Conservation (phyloP, 2,113 vertebrate species). For the Ploceus nigricollis region DNA sequence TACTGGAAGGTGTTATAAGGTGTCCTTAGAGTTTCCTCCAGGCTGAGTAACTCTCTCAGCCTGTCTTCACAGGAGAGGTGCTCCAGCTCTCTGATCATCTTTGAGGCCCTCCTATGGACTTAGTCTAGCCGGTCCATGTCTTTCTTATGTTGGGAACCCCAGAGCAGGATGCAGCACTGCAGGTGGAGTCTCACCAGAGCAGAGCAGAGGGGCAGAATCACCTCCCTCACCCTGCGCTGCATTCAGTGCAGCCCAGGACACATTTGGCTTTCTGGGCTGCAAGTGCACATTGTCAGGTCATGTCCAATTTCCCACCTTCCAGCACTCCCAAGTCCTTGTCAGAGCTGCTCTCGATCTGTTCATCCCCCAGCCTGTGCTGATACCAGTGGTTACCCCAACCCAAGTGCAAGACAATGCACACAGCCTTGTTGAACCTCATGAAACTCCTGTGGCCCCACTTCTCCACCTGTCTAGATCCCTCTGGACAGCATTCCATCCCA, state of each 20-base stretch:
- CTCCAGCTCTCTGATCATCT: neutral
- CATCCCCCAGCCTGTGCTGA: neutral
- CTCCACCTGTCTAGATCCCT: neutral
- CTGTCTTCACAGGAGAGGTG: neutral
- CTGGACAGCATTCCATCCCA: neutral
- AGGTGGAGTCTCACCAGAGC: neutral
- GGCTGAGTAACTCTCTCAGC: neutral
- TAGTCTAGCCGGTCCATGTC: neutral
- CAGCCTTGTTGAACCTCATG: neutral
- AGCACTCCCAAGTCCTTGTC: neutral
- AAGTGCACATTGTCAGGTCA: neutral
- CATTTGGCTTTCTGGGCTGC: neutral
- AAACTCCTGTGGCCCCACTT: neutral
- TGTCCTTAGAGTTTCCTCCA: neutral
- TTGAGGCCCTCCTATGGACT: neutral
- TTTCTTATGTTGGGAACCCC: neutral
- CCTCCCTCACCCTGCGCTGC: fast-evolving
- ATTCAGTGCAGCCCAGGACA: neutral
- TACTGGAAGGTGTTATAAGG: neutral
- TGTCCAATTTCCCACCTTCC: neutral
- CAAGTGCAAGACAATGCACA: neutral
- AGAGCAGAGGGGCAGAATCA: neutral
- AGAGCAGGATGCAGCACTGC: neutral
- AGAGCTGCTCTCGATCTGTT: neutral
- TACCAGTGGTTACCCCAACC: neutral